phyloP scores from a whole-genome alignment of 2,888 invertebrate genomes.

The Galeopsomyia nigrocyanea region DNA sequence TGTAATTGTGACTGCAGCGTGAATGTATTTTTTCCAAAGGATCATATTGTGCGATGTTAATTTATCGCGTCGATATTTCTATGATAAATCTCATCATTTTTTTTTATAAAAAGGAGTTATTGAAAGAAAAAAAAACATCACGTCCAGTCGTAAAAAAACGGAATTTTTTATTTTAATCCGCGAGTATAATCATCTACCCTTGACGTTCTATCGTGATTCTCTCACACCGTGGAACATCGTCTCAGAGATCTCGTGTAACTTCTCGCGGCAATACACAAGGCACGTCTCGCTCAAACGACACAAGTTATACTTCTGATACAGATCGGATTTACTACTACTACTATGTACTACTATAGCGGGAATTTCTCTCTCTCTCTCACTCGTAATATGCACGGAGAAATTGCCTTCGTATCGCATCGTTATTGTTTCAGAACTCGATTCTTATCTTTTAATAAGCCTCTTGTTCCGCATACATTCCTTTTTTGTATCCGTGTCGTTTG shows the following conservation, averaged over 20 bases:
- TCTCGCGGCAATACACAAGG: no score
- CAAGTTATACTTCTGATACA: conserved; percentile 7
- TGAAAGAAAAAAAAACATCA: no score
- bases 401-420: neutral
- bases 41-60: no score
- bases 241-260: conserved; percentile 37
- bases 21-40: no score
- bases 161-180: no score
- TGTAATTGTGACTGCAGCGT: no score
- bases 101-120: no score
- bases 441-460: conserved; percentile 26
- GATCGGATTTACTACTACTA: conserved; percentile 31
- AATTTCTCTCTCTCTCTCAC: neutral
- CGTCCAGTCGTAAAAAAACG: no score
- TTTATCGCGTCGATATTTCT: no score
- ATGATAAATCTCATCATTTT: no score
- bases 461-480: neutral
- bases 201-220: conserved; percentile 7
- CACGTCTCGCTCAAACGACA: neutral
- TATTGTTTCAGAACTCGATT: conserved; percentile 9
- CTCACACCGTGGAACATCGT: neutral
- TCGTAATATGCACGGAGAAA: no score
- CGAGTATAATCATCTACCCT: neutral
- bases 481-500: neutral
- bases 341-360: neutral